Evolutionary conservation across 2,797 vertebrate species (phyloP).

Genomic region (Rhincodon typus): DNA sequence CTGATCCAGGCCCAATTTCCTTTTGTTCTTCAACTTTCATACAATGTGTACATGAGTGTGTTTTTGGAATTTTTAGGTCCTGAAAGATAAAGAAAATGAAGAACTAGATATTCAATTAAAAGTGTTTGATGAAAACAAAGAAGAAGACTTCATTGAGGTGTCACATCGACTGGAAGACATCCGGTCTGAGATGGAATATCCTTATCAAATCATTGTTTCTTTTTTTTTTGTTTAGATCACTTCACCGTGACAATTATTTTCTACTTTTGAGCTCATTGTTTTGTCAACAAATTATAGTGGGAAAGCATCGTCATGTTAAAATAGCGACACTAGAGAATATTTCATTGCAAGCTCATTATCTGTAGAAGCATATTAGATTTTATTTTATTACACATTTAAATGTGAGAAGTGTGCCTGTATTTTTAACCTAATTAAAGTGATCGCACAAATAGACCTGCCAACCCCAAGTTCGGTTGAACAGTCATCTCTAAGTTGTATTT

Average conservation of each 20-base stretch:
- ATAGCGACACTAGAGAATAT: not conserved
- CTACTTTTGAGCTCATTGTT: not conserved
- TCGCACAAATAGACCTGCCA: not conserved
- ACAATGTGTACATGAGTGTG: not conserved
- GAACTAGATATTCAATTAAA: conserved; percentile 96
- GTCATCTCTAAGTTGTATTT: not conserved
- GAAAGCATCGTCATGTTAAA: not conserved
- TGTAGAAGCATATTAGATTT: not conserved
- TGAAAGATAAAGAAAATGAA: conserved; percentile 86
- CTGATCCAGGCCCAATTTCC: not conserved
- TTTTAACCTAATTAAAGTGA: not conserved
- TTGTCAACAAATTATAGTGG: conserved; percentile 21
- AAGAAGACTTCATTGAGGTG: conserved; percentile 89
- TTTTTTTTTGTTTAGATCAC: not conserved
- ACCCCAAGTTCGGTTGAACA: too few relatives aligned
- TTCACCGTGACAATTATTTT: not conserved
- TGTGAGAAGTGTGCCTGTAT: not conserved
- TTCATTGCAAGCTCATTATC: not conserved
- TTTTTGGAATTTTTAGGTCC: conserved; percentile 60
- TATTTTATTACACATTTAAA: not conserved
- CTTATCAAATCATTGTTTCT: conserved; percentile 57
- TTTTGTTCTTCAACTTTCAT: not conserved
- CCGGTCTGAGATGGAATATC: conserved; percentile 99
- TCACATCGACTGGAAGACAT: conserved; percentile 91
- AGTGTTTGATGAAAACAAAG: conserved; percentile 98